Evolutionary conservation across 2,888 invertebrate species (phyloP).

Genomic region (Epirrhoe alternata): DNA sequence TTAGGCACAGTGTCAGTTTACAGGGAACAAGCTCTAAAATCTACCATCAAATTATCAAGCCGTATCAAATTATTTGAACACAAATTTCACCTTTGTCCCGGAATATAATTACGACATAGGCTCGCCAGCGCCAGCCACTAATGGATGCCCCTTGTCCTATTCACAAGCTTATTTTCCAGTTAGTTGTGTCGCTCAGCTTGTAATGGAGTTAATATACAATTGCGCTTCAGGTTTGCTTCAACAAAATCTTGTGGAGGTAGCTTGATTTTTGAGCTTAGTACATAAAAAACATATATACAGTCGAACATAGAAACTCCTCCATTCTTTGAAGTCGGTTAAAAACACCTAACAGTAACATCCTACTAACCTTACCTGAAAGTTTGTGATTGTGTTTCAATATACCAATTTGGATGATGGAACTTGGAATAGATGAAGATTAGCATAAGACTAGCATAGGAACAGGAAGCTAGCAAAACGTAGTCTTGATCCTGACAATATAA

Average conservation of each 20-base stretch:
- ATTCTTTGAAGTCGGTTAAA: too few species aligned
- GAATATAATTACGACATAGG: slow-evolving; percentile 72
- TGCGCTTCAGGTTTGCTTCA: neutral
- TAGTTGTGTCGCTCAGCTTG: slow-evolving; percentile 7
- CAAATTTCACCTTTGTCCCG: slow-evolving; percentile 65
- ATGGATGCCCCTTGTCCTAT: slow-evolving; percentile 61
- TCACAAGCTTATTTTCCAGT: slow-evolving; percentile 29
- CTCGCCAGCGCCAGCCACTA: slow-evolving; percentile 57
- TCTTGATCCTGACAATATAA: too few species aligned
- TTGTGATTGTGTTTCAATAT: too few species aligned
- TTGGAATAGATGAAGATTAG: too few species aligned
- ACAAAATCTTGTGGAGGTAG: neutral
- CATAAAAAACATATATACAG: too few species aligned
- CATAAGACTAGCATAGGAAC: too few species aligned
- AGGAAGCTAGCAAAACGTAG: too few species aligned
- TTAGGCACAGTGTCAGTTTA: neutral
- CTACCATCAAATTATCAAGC: slow-evolving; percentile 20
- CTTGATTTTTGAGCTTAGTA: too few species aligned
- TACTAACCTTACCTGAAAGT: too few species aligned
- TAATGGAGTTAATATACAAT: slow-evolving; percentile 2
- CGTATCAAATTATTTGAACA: slow-evolving; percentile 50
- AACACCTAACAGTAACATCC: too few species aligned
- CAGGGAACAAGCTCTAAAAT: slow-evolving; percentile 9
- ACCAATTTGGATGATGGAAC: too few species aligned
- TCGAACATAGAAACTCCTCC: too few species aligned